A percentile compares a stretch with the other conserved stretches of the same genome.
Conservation (phyloP, 2,113 vertebrate species). For the Bos indicus region DNA sequence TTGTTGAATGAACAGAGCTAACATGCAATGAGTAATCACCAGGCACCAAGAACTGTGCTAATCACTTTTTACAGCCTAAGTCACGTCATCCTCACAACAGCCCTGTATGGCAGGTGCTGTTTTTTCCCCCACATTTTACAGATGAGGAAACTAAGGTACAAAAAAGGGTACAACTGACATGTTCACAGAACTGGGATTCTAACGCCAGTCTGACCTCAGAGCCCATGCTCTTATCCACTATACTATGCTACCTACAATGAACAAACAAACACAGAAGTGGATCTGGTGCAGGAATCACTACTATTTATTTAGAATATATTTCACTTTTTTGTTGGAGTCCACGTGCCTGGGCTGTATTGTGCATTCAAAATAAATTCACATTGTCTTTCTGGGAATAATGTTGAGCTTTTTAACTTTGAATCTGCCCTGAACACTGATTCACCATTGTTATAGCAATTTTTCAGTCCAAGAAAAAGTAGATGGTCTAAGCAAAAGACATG, state of each 20-base stretch:
- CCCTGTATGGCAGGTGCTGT: not conserved
- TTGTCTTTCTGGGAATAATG: not conserved
- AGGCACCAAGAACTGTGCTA: too few species aligned
- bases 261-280: not conserved
- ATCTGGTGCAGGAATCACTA: not conserved
- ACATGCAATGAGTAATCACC: not conserved
- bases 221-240: not conserved
- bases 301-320: not conserved
- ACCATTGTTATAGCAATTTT: not conserved
- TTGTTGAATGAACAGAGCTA: not conserved
- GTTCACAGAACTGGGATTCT: not conserved
- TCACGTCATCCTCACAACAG: not conserved
- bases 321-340: not conserved
- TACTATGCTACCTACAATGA: not conserved
- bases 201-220: not conserved
- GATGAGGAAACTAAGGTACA: not conserved
- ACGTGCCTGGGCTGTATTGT: not conserved
- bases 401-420: not conserved
- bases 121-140: not conserved
- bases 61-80: not conserved
- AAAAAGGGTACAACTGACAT: not conserved
- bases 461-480: not conserved
- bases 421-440: not conserved
- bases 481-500: not conserved
- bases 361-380: not conserved